phyloP scores from a whole-genome alignment of 1,140 invertebrate genomes.

The Conus betulinus region DNA sequence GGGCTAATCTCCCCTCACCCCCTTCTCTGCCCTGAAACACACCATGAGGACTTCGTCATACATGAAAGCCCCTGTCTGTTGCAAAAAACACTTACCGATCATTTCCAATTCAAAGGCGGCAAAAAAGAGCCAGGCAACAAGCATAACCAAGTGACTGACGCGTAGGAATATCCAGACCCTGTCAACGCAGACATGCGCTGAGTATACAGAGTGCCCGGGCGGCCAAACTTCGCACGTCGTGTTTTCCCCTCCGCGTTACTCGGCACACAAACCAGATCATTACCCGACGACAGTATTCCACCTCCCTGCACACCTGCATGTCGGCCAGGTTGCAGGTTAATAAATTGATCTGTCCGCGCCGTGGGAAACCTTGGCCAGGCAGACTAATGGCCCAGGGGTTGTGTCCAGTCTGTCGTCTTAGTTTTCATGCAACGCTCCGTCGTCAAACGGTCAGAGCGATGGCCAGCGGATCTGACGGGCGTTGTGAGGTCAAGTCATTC shows the following conservation, averaged over 20 bases:
- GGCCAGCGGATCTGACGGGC: no score
- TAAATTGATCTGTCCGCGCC: conserved; percentile 2
- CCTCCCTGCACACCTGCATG: conserved; percentile 2
- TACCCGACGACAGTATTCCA: neutral
- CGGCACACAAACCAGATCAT: conserved; percentile 19
- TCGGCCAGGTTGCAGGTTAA: neutral
- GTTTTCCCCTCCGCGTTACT: neutral
- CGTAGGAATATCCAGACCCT: neutral
- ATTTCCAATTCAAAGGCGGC: no score
- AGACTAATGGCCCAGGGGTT: neutral
- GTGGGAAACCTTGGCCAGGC: neutral
- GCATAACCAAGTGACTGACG: neutral
- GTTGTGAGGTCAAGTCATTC: no score
- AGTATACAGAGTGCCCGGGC: neutral
- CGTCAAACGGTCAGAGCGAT: no score
- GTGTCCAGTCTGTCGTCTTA: no score
- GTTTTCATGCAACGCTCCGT: no score
- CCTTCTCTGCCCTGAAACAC: no score
- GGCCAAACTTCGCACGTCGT: neutral
- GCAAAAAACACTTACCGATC: no score
- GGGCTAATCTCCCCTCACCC: no score
- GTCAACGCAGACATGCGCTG: neutral
- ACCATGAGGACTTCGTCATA: no score
- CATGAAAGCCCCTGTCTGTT: no score
- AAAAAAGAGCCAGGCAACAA: no score